Base-by-base conservation (phyloP, 2,797 vertebrate species). In the Jordanella pulchra region DNA sequence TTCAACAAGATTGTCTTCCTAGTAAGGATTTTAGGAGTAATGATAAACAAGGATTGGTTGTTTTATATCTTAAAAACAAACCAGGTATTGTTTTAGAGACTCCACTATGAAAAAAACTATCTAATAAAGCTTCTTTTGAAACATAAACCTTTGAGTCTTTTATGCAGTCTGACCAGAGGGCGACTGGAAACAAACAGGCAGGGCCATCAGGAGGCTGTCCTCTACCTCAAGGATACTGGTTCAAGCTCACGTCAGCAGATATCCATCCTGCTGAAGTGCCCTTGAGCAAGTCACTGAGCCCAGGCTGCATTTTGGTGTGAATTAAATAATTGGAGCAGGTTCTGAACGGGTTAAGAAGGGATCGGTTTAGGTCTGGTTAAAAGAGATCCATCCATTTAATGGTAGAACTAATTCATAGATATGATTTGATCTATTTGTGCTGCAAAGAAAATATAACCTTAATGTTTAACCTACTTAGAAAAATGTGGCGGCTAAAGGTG, bases 271-370 rank as follows among this genome's bases (percentile, higher is more conserved):
- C 75, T 70, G 42, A 71, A 81, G 84, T 82, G 87, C 85, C 86
- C 84, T 89, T 86, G 86, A 85, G 89, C 87, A 84, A 85, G 77
- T 84, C 77, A 75, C 48, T n/a, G 71, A 75, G 73, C 85, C 65
- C 32, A 42, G 11, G 50, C 54, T 61, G 12, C 18, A 51, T 27
- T 60, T 39, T 47, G 55, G 69, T 27, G 60, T 48, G 3, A 58
- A 32, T 13, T 58, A 32, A 53, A 54, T 72, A 55, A 3, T 21
- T 42, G 21, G 4, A 61, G 32, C 23, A 1, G 58, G 23, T 61
- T 61, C 30, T 61, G 21, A 61, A 60, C 30, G 30, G 35, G 56
- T 3, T 28, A 60, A 60, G 27, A 14, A 28, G 27, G 27, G 7
- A 27, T 56, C 27, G 28, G 28, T 25, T 7, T 3, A 58, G 28